Evolutionary conservation across 2,888 invertebrate species (phyloP), one percentile per base, ranked within the genome.

Genomic region (Dicyrtomina minuta): DNA sequence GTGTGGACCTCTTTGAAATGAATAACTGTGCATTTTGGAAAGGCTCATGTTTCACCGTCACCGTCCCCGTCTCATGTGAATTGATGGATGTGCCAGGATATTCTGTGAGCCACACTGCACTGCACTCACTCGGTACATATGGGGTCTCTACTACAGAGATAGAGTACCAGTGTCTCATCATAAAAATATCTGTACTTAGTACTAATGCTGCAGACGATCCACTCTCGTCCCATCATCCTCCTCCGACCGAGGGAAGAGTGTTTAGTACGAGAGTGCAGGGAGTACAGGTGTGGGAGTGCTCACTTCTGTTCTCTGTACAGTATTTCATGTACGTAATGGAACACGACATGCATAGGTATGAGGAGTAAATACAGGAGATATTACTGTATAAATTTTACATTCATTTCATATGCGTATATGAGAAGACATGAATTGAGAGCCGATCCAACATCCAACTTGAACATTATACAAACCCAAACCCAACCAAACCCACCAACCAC

Each of bases 11-110:
- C 15, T 39, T 15, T 59, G 59, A 43, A 59, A 43, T 43, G 43
- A 59, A 59, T 62, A 62, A 62, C 62, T 62, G 62, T 62, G 62
- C 62, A 62, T 62, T 62, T 61, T 46, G 15, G 27, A 62, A 62
- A 26, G 62, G 33, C 60, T 49, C 27, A 49, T 49, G 27, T 33
- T 58, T 33, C 27, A 17, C n/a, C 33, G 22, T 51, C 33, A 17
- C 39, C 20, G 26, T 33, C 27, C 13, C n/a, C 33, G 22, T 51
- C 33, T 51, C 39, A 58, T 58, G 39, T 58, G 44, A 62, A 62
- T 62, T 62, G 46, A 62, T 62, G 49, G 46, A 62, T 62, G 62
- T 62, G 46, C 49, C 49, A 62, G 26, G 43, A 58, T 33, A 33
- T 33, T 3, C n/a, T 56, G 58, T 39, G 41, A 41, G 20, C 10